A percentile compares a stretch with the other conserved stretches of the same genome.
These are phyloP conservation scores for Rhagophthalmus giganteus DNA, from an alignment of 2,888 invertebrate genomes.

Conservation along the genomic window DNA sequence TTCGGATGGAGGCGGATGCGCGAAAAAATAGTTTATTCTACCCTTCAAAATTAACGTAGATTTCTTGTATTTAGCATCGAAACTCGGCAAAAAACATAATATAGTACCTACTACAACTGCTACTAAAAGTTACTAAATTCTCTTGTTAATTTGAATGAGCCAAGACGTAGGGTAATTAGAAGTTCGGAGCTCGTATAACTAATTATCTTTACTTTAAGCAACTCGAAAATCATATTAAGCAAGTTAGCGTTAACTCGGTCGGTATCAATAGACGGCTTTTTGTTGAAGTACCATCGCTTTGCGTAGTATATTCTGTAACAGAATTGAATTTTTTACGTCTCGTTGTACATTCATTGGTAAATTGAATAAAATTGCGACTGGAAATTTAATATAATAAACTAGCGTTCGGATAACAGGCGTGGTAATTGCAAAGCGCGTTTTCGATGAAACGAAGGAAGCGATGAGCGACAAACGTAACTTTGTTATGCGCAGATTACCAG, in stretches of 20 bases:
- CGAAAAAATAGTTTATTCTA: no score
- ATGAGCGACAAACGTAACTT: slow-evolving; percentile 41
- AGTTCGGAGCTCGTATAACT: slow-evolving; percentile 16
- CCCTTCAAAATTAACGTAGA: no score
- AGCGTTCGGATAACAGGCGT: slow-evolving; percentile 44
- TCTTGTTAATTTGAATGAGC: slow-evolving; percentile 17
- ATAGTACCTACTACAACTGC: no score
- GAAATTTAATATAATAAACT: slow-evolving; percentile 47
- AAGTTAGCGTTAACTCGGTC: slow-evolving; percentile 27
- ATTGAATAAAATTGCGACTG: slow-evolving; percentile 43
- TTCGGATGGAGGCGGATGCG: no score
- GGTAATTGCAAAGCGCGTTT: slow-evolving; percentile 49
- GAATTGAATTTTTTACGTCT: slow-evolving; percentile 3
- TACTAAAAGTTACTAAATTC: no score
- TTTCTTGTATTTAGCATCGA: no score
- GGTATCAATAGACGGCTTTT: slow-evolving; percentile 27
- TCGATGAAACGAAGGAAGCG: slow-evolving; percentile 53
- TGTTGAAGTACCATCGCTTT: slow-evolving; percentile 30
- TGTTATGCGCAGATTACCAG: slow-evolving; percentile 47
- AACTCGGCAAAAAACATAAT: no score
- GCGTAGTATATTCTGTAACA: slow-evolving; percentile 15
- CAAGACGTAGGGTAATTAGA: slow-evolving; percentile 18
- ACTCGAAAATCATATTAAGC: slow-evolving; percentile 29
- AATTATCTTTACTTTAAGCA: slow-evolving; percentile 23
- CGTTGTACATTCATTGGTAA: slow-evolving; percentile 36